phyloP scores from a whole-genome alignment of 2,797 vertebrate genomes.

The Sternotherus odoratus region DNA sequence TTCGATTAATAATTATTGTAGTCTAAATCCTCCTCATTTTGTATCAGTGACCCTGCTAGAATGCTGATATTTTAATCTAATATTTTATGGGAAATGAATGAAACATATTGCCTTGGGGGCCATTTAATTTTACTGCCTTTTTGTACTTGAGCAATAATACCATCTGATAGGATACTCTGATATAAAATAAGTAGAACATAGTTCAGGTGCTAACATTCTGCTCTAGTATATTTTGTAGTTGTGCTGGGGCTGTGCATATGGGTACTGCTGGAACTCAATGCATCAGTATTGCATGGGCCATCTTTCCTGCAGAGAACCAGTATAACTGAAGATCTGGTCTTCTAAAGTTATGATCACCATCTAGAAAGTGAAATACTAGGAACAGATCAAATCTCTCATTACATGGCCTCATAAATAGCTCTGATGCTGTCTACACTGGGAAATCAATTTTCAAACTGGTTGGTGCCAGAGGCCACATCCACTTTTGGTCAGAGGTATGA shows the following conservation, averaged over 20 bases:
- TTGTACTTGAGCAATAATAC: background rate
- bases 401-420: background rate
- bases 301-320: background rate
- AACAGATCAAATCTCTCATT: background rate
- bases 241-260: background rate
- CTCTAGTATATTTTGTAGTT: background rate
- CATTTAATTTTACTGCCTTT: background rate
- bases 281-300: background rate
- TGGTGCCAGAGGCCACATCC: background rate
- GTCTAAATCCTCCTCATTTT: background rate
- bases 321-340: background rate
- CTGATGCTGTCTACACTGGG: background rate
- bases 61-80: background rate
- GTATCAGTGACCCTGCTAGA: background rate
- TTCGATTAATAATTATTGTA: background rate
- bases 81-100: background rate
- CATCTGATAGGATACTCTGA: fast-evolving
- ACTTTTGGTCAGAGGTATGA: background rate
- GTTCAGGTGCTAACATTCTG: background rate
- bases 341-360: background rate
- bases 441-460: background rate
- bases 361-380: background rate
- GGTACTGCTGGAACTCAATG: background rate
- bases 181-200: background rate
- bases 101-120: background rate